A percentile compares a stretch with the other conserved stretches of the same genome.
Evolutionary conservation across 2,113 vertebrate species (phyloP).

Genomic region (Phalacrocorax pelagicus): DNA sequence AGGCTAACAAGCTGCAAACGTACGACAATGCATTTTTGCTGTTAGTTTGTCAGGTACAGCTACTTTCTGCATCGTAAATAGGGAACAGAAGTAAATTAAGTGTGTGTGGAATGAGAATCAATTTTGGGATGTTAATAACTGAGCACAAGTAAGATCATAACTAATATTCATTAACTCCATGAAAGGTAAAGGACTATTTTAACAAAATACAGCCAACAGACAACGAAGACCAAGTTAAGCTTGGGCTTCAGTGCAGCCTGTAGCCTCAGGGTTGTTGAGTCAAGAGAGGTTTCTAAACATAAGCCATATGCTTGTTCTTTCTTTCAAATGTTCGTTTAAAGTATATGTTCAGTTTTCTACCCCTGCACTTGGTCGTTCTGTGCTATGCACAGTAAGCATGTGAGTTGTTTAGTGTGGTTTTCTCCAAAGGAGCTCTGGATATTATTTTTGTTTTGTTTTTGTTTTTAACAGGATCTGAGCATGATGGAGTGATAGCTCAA

Average conservation of each 20-base stretch:
- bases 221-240: background rate
- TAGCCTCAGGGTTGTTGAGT: background rate
- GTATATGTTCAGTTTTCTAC: background rate
- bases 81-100: background rate
- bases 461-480: background rate
- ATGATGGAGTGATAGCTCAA: background rate
- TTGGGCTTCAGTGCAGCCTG: background rate
- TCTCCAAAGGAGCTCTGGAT: background rate
- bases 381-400: background rate
- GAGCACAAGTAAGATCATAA: background rate
- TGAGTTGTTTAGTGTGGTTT: background rate
- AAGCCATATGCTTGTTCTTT: slow-evolving; percentile 33
- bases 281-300: slow-evolving; percentile 37
- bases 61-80: background rate
- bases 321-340: slow-evolving; percentile 29
- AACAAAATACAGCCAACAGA: background rate
- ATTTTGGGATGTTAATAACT: background rate
- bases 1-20: slow-evolving; percentile 10
- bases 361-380: background rate
- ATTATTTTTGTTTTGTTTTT: background rate
- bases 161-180: background rate
- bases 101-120: background rate
- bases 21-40: background rate
- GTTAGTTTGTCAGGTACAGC: background rate
- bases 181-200: background rate